Evolutionary conservation across 2,797 vertebrate species (phyloP).

Genomic region (Enteromius argenteus): DNA sequence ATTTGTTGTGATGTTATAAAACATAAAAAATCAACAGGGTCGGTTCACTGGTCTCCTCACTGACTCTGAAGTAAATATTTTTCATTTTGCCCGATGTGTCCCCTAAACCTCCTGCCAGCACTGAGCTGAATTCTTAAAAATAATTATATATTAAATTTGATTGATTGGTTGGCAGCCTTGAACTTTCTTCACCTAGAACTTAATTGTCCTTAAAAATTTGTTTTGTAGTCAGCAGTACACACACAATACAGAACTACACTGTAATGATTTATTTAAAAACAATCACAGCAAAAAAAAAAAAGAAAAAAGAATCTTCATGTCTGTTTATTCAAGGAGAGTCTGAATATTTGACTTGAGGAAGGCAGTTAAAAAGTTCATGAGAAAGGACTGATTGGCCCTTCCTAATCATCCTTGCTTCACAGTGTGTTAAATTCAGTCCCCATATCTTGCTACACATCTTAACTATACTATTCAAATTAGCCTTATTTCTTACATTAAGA

Average conservation of each 20-base stretch:
- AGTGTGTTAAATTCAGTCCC: background rate
- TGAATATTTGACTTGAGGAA: too few relatives aligned
- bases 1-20: slow-evolving; percentile 9
- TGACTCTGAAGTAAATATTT: slow-evolving; percentile 23
- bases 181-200: background rate
- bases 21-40: background rate
- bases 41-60: slow-evolving; percentile 10
- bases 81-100: background rate
- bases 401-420: too few relatives aligned
- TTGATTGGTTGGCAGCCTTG: slow-evolving; percentile 18
- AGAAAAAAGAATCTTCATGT: too few relatives aligned
- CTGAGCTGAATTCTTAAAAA: slow-evolving; percentile 26
- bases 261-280: background rate
- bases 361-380: too few relatives aligned
- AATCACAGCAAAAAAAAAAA: background rate
- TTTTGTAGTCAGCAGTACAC: background rate
- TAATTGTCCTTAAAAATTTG: background rate
- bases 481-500: background rate
- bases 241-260: background rate
- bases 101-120: background rate
- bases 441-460: background rate
- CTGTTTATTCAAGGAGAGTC: too few relatives aligned
- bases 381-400: too few relatives aligned
- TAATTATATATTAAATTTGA: slow-evolving; percentile 18
- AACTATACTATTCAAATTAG: background rate